Base-by-base conservation (phyloP, 2,113 vertebrate genomes). In the Menura novaehollandiae region DNA sequence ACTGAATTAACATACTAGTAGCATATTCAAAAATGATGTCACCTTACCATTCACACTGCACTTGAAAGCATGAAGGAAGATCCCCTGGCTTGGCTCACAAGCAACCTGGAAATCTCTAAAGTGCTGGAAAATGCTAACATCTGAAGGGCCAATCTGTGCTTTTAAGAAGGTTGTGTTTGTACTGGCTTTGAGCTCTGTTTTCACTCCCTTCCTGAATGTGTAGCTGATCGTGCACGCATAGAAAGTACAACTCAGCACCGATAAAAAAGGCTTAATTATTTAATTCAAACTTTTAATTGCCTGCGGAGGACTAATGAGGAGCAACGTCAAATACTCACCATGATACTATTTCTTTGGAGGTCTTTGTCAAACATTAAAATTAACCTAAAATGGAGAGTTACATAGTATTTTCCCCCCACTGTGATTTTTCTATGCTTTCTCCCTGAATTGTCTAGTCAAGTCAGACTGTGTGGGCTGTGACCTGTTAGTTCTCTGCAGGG, bases 381-480 rank as follows among this genome's bases (percentile, higher is more conserved):
- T 55, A 89, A 78, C n/a, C 55, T 35, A 63, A 80, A 85, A 44
- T 10, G 12, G 13, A 76, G 75, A 88, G 53, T 69, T 79, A 78
- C 68, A 51, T 22, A 26, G 9, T 43, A 10, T 32, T 47, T 32
- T 2, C 2, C 6, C n/a, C 11, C 15, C 35, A 15, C 47, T 9
- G 76, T 91, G 91, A 91, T 84, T 68, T 95, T 89, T 85, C 78
- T 72, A 73, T 86, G 97, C 96, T 97, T 97, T 97, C 96, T 96
- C 85, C 90, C 95, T 76, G 94, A 96, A 91, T 52, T 55, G 53
- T 73, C 88, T 74, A 71, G 41, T 32, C 76, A 95, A 95, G 96
- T 43, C 97, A 39, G 78, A 86, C 79, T 87, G 94, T 92, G 83
- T 93, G 97, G 96, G 85, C 97, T 96, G 85, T 95, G 95, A 97